Base-by-base conservation (phyloP, 2,888 invertebrate species). In the Pachydiplax longipennis region DNA sequence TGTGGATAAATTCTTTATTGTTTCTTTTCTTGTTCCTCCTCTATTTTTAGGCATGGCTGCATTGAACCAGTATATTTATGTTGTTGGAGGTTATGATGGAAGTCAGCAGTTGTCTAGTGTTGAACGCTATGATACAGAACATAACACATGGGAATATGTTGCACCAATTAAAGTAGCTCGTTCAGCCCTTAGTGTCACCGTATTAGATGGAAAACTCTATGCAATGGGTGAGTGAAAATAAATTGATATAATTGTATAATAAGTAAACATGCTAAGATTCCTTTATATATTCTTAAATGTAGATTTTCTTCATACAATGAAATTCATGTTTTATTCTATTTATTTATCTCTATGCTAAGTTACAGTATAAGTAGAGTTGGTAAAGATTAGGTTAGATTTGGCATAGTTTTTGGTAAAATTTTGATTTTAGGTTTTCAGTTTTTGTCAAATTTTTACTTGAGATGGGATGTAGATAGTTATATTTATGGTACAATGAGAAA, bases 51-150 rank as follows among this genome's bases (percentile, higher is more conserved):
- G 98, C 91, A 98, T 98, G 80, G 97, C 97, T 8, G 97, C 97
- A 22, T 95, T 98, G 93, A 97, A 97, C 93, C 97, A 98, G 93
- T 97, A 95, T 93, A 97, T 99, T 92, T 99, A 97, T 94, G 98
- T 98, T n/a, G 97, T 98, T 91, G 99, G 99, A 90, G 99, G 99
- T n/a, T 98, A 98, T 94, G 98, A 98, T 94, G 98, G 98, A 18
- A 95, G 95, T 83, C 95, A 96, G 91, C 98, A 98, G 94, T 95
- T 99, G 90, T 95, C 96, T 91, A 96, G 97, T 0, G 98, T 98
- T 22, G 98, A 99, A 94, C 95, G 97, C 48, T 98, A 97, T 94
- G 97, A 98, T 94, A 97, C 98, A 0, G 98, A 98, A 94, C 96
- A 95, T 87, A 95, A 97, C 93, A 93, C 94, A 1, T 99, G 98